Conservation (phyloP, 2,888 invertebrate species). For the Hoplodrina blanda region DNA sequence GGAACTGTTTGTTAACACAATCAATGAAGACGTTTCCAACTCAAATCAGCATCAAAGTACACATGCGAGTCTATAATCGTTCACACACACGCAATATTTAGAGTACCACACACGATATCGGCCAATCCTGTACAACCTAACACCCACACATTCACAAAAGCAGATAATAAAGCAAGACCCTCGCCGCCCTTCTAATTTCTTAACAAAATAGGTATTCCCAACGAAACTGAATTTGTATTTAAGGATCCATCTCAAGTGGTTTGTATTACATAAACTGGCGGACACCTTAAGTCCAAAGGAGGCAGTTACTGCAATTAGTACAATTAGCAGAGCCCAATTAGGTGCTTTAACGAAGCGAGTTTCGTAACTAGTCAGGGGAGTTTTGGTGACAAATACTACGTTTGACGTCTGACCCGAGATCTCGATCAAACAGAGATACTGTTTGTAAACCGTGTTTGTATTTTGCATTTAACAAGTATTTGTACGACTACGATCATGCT, state of each 20-base stretch:
- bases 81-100: constrained; percentile 47
- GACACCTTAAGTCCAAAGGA: constrained; percentile 86
- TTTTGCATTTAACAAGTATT: constrained; percentile 69
- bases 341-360: constrained; percentile 87
- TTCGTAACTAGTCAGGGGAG: constrained; percentile 79
- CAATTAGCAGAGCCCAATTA: constrained; percentile 88
- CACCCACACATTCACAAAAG: constrained; percentile 57
- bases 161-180: constrained; percentile 56
- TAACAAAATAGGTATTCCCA: constrained; percentile 59
- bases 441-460: constrained; percentile 72
- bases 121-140: constrained; percentile 55
- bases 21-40: constrained; percentile 79
- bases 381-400: constrained; percentile 83
- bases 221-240: constrained; percentile 57
- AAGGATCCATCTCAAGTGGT: constrained; percentile 62
- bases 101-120: constrained; percentile 44
- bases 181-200: constrained; percentile 54
- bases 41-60: constrained; percentile 69
- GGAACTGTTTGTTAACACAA: constrained; percentile 84
- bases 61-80: constrained; percentile 62
- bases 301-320: constrained; percentile 84
- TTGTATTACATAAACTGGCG: constrained; percentile 60
- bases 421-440: constrained; percentile 74
- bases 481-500: constrained; percentile 38
- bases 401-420: constrained; percentile 84